Base-by-base conservation (phyloP, 2,797 vertebrate species). In the Menidia menidia region DNA sequence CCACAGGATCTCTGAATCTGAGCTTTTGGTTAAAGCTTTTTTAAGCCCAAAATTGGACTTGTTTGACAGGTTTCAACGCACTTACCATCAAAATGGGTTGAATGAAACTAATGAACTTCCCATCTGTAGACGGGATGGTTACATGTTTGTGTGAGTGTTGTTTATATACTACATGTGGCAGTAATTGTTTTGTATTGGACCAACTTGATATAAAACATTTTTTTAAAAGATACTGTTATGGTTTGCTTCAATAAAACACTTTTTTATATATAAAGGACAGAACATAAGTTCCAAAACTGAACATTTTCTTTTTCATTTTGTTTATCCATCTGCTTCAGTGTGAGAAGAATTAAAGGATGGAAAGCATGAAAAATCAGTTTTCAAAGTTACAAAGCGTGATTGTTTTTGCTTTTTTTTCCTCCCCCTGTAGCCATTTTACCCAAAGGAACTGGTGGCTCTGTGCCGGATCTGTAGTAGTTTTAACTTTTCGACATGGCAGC, bases 371-470 rank as follows among this genome's bases (percentile, higher is more conserved):
- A 30, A 50, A 6, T 9, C 3, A 14, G 2, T 3, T 39, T 15
- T 0, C 2, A 4, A 1, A n/a, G 10, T 25, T 7, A 39, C 2
- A 51, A 15, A 19, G 15, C 1, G 25, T 18, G 1, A 18, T 14
- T 6, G 4, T 14, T 58, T 33, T 60, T 39, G 1, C 5, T 39
- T 14, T 6, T 4, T 14, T 61, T 31, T 56, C 11, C 4, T 4
- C 11, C 58, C 31, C 57, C 43, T 51, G 48, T 53, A 1, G 41
- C 44, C 62, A 66, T 77, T 77, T 73, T 57, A 64, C 74, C 4
- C 2, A 59, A n/a, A 13, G 5, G 47, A 48, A 53, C 10, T 70
- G 77, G 15, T 0, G 42, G 48, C 19, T 10, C 31, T 13, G 43
- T 13, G 54, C 8, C 16, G 0, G 30, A 18, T 60, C 64, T 48